Conservation (phyloP, 2,797 vertebrate genomes). For the Antrozous pallidus region DNA sequence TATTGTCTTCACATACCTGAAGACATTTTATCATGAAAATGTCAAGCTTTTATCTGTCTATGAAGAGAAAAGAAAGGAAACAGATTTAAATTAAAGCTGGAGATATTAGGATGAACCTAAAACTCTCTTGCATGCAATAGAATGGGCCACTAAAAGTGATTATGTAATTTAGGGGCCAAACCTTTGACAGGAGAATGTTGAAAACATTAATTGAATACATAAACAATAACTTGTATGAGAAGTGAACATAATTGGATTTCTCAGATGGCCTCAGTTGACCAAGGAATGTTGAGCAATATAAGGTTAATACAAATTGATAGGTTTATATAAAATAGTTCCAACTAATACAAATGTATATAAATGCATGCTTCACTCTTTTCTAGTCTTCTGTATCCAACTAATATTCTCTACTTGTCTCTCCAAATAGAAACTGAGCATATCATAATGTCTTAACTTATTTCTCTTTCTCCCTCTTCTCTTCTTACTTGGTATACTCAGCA, state of each 20-base stretch:
- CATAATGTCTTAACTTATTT: background rate
- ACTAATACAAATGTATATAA: background rate
- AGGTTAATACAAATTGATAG: background rate
- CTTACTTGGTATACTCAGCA: background rate
- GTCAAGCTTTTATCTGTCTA: conserved; percentile 61
- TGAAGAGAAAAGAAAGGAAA: conserved; percentile 46
- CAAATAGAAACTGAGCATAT: background rate
- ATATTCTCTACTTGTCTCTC: background rate
- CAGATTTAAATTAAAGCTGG: conserved; percentile 55
- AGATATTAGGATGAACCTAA: conserved; percentile 53
- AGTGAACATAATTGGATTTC: background rate
- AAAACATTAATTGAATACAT: background rate
- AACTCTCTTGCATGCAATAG: background rate
- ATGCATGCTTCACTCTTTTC: background rate
- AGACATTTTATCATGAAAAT: conserved; percentile 64
- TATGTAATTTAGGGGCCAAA: background rate
- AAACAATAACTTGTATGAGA: background rate
- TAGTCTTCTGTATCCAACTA: background rate
- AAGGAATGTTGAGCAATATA: background rate
- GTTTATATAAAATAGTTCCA: background rate
- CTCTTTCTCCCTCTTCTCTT: background rate
- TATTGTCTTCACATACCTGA: conserved; percentile 65
- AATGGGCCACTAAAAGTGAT: background rate
- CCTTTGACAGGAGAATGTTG: background rate
- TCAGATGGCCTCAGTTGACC: background rate